phyloP scores from a whole-genome alignment of 2,113 vertebrate genomes.

The Forbesichthys agassizii region DNA sequence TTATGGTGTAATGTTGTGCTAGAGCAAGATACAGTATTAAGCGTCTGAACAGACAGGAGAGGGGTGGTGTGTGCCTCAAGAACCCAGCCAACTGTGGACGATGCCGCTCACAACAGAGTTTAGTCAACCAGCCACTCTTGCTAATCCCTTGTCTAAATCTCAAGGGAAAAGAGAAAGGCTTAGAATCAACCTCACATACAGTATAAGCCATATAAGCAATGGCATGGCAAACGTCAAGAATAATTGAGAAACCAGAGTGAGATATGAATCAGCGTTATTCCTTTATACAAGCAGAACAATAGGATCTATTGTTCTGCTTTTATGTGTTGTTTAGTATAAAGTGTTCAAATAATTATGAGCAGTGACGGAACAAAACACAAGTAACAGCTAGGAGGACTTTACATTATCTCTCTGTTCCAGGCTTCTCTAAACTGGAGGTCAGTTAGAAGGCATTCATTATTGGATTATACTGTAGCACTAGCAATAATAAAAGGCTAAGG shows the following conservation, averaged over 20 bases:
- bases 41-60: conserved; percentile 31
- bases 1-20: conserved; percentile 39
- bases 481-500: too few species aligned
- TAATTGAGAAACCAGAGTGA: conserved; percentile 18
- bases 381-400: background rate
- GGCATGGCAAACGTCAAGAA: conserved; percentile 14
- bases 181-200: conserved; percentile 33
- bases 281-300: background rate
- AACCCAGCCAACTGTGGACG: conserved; percentile 51
- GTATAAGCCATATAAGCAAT: conserved; percentile 39
- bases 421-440: background rate
- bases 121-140: conserved; percentile 58
- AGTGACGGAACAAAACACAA: background rate
- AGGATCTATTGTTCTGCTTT: background rate
- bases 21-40: background rate
- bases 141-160: conserved; percentile 58
- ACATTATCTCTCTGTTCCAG: background rate
- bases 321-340: background rate
- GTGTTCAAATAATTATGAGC: background rate
- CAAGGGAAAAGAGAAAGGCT: conserved; percentile 26
- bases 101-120: conserved; percentile 62
- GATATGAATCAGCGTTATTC: conserved; percentile 1
- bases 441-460: background rate
- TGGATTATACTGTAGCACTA: too few species aligned
- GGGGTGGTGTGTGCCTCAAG: conserved; percentile 29